phyloP scores from a whole-genome alignment of 2,797 vertebrate genomes.

The Spea hammondii region DNA sequence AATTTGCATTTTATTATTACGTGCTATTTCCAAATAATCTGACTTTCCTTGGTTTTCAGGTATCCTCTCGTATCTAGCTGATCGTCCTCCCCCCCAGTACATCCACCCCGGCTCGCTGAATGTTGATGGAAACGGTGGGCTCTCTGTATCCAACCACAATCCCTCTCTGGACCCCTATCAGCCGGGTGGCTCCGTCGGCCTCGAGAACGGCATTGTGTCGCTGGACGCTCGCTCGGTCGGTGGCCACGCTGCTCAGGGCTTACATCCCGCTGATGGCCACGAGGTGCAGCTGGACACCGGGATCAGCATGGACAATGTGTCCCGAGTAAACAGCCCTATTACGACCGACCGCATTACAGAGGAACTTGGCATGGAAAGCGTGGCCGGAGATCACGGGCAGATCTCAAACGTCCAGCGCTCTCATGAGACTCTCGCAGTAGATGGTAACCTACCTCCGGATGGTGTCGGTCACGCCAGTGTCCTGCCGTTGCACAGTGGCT shows the following conservation, averaged over 20 bases:
- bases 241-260: conserved; percentile 74
- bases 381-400: conserved; percentile 79
- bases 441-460: conserved; percentile 70
- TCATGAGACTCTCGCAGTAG: conserved; percentile 77
- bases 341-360: conserved; percentile 89
- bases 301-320: conserved; percentile 82
- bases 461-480: conserved; percentile 82
- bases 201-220: conserved; percentile 88
- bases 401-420: conserved; percentile 73
- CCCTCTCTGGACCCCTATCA: conserved; percentile 88
- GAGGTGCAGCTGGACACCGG: conserved; percentile 85
- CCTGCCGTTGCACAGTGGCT: conserved; percentile 83
- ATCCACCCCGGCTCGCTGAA: conserved; percentile 93
- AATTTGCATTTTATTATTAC: neutral
- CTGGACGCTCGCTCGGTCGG: conserved; percentile 85
- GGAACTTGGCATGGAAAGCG: conserved; percentile 86
- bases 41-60: conserved; percentile 66
- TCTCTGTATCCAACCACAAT: conserved; percentile 83
- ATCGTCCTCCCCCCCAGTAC: conserved; percentile 96
- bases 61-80: conserved; percentile 95
- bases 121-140: conserved; percentile 79
- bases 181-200: conserved; percentile 78
- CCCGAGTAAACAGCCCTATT: conserved; percentile 92
- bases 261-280: conserved; percentile 83
- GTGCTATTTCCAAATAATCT: no score